Evolutionary conservation across 1,140 invertebrate genomes (phyloP), one percentile per base, ranked within the genome.

Genomic region (Dryas iulia): DNA sequence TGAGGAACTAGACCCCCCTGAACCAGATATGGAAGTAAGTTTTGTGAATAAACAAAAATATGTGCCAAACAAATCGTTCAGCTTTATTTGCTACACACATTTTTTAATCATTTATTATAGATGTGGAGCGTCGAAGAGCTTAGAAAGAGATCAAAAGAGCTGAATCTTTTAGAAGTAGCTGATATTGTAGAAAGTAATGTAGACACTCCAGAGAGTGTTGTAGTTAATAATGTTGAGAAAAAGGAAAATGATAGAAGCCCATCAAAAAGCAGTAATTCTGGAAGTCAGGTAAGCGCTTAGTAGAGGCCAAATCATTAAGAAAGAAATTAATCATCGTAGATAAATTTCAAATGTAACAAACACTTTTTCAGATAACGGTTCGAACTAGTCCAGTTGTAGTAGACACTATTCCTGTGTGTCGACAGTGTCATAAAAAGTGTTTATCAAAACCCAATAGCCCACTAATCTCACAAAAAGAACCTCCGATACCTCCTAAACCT

Each of bases 351-450:
- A 47, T 47, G 7, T 8, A 47, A 10, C n/a, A 47, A 47, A 47
- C 39, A 47, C 18, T 56, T 71, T 89, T 89, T 59, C 81, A 95
- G 95, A 94, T 95, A 61, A 95, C 95, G 18, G 94, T 95, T 35
- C 91, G 94, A 78, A 95, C 95, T 18, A 95, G 94, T 83, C 94
- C 94, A 63, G 85, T 94, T 74, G 92, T 94, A 61, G 93, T 94
- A 71, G 94, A 95, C 90, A 93, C 93, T 64, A 90, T 94, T 74
- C 92, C 94, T 33, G 94, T 96, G 8, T 96, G 95, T 85, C 93
- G 94, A 69, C 94, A 95, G 78, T 96, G 95, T 81, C 95, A 95
- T 77, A 95, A 95, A 88, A 95, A 95, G 74, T 96, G 95, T 86
- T 90, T 94, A 80, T 90, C 93, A 33, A 93, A 91, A 74, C 92